Evolutionary conservation across 2,113 vertebrate species (phyloP), one percentile per base, ranked within the genome.

Genomic region (Ursus arctos): DNA sequence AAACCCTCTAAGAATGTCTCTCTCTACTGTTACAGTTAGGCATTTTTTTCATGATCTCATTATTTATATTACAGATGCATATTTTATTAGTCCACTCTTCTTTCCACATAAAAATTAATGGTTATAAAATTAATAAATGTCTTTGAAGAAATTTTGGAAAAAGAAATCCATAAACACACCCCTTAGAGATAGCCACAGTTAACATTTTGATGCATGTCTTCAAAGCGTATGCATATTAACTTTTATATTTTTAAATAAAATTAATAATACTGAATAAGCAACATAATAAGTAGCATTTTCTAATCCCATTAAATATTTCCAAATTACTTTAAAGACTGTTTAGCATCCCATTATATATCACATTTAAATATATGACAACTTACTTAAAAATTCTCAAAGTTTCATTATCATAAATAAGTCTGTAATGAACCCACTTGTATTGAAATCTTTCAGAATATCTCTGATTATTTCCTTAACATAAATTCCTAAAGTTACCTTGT

Each of bases 201-300:
- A 65, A 87, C 7, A 80, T 86, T 12, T 40, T 93, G 36, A 59
- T 76, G 12, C 24, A 14, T 47, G 83, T 91, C 51, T 59, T 53
- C 47, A 36, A 49, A 51, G 26, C 6, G 47, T 80, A n/a, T 49
- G 19, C 4, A 69, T 63, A 55, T 31, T 88, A 84, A 8, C 28
- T 91, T 95, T 84, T 81, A 76, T 84, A 28, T 55, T 92, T 92
- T 92, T 63, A 88, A 79, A 85, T 88, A 81, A 80, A 74, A 84
- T 80, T 49, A 74, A 74, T 33, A 88, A 57, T 74, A 76, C 4
- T 67, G 21, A 84, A 76, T 53, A 36, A 61, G 79, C 22, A 93
- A 83, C 8, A 80, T 81, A 40, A 51, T 31, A 87, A 72, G 16
- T 47, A 67, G 14, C 1, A 88, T 72, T 43, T 83, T 69, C 33